A percentile compares a stretch with the other conserved stretches of the same genome.
These are phyloP conservation scores for Crocidura indochinensis DNA, from an alignment of 2,797 vertebrate genomes.

Conservation along the genomic window DNA sequence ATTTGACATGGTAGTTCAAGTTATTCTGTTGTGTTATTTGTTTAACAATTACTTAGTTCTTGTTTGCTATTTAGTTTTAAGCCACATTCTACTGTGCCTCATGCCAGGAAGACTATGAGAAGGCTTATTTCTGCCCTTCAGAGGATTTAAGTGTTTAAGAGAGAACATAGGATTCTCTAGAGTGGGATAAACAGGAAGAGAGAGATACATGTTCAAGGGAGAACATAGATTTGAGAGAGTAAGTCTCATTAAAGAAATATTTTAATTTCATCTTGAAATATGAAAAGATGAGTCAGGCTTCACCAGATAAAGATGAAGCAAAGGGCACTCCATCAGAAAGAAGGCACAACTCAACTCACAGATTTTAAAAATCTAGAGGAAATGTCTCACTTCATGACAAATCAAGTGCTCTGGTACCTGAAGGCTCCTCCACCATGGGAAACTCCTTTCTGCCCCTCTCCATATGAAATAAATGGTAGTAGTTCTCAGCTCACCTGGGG, in stretches of 20 bases:
- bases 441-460: neutral
- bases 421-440: neutral
- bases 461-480: neutral
- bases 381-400: neutral
- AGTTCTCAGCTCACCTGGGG: neutral
- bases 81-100: neutral
- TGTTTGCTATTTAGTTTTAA: conserved; percentile 9
- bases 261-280: conserved; percentile 52
- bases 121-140: conserved; percentile 11
- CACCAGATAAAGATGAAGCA: neutral
- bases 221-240: neutral
- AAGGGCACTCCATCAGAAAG: neutral
- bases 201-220: too few species aligned
- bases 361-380: neutral
- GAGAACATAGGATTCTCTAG: neutral
- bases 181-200: neutral
- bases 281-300: neutral
- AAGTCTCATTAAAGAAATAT: conserved; percentile 41
- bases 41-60: conserved; percentile 48
- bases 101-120: neutral
- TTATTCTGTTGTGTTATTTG: neutral
- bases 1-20: conserved; percentile 28
- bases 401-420: neutral
- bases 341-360: neutral
- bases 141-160: neutral